Conservation (phyloP, 35 echinoderm and acorn worm genomes). For the Hemicentrotus pulcherrimus region DNA sequence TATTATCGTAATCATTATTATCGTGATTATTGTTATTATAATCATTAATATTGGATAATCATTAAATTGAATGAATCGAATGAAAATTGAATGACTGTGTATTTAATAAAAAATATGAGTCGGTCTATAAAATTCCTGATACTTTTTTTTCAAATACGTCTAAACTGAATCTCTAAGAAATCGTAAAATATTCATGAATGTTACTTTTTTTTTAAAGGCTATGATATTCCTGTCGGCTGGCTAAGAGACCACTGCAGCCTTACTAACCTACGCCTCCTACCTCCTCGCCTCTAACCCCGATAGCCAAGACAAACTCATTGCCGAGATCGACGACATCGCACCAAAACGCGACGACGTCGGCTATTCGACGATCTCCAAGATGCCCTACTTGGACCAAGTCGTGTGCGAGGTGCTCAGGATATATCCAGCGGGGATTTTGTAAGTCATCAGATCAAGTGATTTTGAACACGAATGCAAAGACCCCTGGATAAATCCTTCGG, state of each 20-base stretch:
- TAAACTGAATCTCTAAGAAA: too few species aligned
- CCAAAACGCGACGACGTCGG: constrained; percentile 42
- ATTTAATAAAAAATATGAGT: too few species aligned
- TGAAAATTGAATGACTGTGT: too few species aligned
- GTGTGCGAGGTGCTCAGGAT: constrained; percentile 64
- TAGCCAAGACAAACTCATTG: constrained; percentile 64
- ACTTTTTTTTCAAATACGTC: too few species aligned
- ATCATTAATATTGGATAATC: too few species aligned
- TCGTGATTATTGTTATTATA: too few species aligned
- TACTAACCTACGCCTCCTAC: constrained; percentile 54
- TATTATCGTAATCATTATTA: too few species aligned
- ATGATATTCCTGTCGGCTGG: constrained; percentile 72
- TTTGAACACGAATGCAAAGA: not conserved
- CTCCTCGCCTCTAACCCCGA: constrained; percentile 62
- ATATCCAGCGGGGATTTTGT: constrained; percentile 64
- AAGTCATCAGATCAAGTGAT: not conserved
- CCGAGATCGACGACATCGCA: constrained; percentile 61
- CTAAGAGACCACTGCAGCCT: constrained; percentile 67
- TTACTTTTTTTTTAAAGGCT: constrained; percentile 39
- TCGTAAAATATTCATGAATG: too few species aligned
- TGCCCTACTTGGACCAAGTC: constrained; percentile 73
- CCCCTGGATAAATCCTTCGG: too few species aligned
- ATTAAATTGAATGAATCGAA: too few species aligned
- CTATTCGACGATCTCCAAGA: constrained; percentile 60
- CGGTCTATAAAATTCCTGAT: too few species aligned